These are phyloP conservation scores for Anolis apletophallus DNA, from an alignment of 2,797 vertebrate species.

Conservation along the genomic window DNA sequence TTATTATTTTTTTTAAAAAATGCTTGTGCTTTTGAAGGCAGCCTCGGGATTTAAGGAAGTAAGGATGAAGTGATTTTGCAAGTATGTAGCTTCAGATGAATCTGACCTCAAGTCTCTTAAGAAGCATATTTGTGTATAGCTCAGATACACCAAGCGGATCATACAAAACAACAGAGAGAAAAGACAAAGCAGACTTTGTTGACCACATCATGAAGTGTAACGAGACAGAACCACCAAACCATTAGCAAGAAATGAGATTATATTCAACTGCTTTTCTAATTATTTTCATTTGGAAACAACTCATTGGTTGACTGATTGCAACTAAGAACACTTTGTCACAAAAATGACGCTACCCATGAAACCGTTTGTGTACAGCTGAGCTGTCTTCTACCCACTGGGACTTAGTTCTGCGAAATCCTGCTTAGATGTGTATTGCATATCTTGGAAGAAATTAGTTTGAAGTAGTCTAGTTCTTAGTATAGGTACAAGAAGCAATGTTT, in stretches of 20 bases:
- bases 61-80: slow-evolving; percentile 5
- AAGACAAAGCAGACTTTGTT: background rate
- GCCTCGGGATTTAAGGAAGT: background rate
- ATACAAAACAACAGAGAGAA: background rate
- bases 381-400: background rate
- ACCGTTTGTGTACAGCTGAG: background rate
- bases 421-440: background rate
- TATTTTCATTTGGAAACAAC: background rate
- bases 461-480: too few relatives aligned
- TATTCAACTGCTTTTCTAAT: background rate
- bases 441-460: background rate
- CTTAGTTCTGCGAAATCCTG: background rate
- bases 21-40: background rate
- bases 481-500: too few relatives aligned
- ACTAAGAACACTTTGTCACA: background rate
- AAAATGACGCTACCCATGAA: background rate
- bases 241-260: background rate
- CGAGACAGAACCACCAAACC: background rate
- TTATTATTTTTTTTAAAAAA: background rate
- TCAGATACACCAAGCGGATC: background rate
- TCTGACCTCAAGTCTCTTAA: slow-evolving; percentile 1
- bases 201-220: background rate
- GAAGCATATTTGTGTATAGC: slow-evolving; percentile 10
- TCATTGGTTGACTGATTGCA: background rate
- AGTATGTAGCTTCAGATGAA: background rate